Conservation (phyloP, 2,888 invertebrate species). For the Ochropleura plecta region DNA sequence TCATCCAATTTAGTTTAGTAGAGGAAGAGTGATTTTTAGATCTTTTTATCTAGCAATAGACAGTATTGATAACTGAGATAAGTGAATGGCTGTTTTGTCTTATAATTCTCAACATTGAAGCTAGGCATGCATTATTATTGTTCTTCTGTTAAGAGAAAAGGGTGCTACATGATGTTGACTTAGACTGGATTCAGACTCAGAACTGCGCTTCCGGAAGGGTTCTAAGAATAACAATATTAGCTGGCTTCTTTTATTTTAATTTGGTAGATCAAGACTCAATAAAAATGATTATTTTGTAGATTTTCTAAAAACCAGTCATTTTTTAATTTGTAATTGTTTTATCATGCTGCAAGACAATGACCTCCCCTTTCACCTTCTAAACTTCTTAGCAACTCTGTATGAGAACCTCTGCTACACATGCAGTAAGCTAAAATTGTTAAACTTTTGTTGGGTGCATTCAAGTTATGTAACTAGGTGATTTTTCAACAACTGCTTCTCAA, state of each 20-base stretch:
- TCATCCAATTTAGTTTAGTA: slow-evolving; percentile 2
- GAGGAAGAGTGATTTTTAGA: slow-evolving; percentile 7
- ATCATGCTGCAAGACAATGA: background rate
- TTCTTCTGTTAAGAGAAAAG: background rate
- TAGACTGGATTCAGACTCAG: background rate
- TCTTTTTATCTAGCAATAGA: slow-evolving; percentile 8
- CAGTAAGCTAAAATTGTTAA: background rate
- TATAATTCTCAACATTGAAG: slow-evolving; percentile 16
- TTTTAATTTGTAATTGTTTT: background rate
- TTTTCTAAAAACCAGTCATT: background rate
- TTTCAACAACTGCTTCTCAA: background rate
- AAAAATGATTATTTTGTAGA: background rate
- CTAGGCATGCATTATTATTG: slow-evolving; percentile 16
- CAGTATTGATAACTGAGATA: slow-evolving; percentile 24
- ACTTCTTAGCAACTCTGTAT: background rate
- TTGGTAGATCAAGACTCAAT: too few relatives aligned
- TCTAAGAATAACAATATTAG: background rate
- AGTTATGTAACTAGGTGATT: background rate
- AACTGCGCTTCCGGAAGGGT: background rate
- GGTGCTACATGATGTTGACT: background rate
- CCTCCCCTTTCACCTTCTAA: background rate
- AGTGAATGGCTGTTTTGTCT: slow-evolving; percentile 4
- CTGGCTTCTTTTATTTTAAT: slow-evolving; percentile 2
- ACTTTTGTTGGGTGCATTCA: background rate
- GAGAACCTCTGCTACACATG: background rate